These are phyloP conservation scores for Ceyx margarethae DNA, from an alignment of 2,113 vertebrate species.

Conservation along the genomic window DNA sequence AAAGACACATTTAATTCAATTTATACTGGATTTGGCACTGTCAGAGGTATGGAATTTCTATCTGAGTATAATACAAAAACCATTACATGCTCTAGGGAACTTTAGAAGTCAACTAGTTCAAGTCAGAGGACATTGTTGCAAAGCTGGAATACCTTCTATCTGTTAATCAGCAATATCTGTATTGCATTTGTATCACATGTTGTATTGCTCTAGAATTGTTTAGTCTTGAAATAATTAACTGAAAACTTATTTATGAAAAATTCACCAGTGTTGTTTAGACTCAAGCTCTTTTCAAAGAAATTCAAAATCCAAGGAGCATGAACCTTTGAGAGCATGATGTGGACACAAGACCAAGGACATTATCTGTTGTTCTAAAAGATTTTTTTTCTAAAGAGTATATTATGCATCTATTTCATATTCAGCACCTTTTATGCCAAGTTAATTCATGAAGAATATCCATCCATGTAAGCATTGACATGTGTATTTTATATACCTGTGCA, in stretches of 20 bases:
- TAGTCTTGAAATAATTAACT: constrained; percentile 12
- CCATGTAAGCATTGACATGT: neutral
- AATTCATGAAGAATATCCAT: neutral
- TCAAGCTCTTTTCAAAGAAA: neutral
- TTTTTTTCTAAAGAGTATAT: neutral
- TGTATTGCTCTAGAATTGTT: neutral
- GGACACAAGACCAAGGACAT: neutral
- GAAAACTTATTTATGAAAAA: neutral
- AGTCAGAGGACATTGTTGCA: neutral
- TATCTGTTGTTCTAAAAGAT: neutral
- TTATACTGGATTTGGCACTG: constrained; percentile 20
- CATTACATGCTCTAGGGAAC: neutral
- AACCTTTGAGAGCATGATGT: neutral
- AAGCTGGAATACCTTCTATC: neutral
- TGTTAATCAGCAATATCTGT: neutral
- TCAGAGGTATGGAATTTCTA: constrained; percentile 29
- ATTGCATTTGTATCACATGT: neutral
- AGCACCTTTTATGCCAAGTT: neutral
- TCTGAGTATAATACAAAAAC: neutral
- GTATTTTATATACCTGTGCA: neutral
- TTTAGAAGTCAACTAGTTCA: neutral
- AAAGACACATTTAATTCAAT: constrained; percentile 25
- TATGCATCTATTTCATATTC: neutral
- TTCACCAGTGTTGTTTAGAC: neutral
- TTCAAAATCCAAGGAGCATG: neutral